These are phyloP conservation scores for Phenacoccus solenopsis DNA, from an alignment of 1,140 invertebrate genomes.

Conservation along the genomic window DNA sequence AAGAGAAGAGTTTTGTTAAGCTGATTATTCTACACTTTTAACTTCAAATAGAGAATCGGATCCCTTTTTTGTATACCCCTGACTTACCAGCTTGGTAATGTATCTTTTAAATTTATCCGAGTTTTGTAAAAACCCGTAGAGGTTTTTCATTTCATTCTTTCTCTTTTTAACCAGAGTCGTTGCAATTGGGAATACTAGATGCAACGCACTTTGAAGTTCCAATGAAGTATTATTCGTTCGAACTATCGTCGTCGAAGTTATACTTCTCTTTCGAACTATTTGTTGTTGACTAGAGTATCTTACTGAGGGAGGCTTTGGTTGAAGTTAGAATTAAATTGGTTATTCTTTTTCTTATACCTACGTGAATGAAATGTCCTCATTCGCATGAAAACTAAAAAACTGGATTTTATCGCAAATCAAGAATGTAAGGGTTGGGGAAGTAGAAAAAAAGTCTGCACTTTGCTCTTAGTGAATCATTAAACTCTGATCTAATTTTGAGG, in stretches of 20 bases:
- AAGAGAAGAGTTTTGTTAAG: not conserved
- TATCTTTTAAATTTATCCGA: not conserved
- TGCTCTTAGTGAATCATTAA: too few relatives aligned
- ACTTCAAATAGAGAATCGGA: not conserved
- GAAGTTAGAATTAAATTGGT: too few relatives aligned
- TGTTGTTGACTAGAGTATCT: too few relatives aligned
- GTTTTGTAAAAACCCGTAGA: not conserved
- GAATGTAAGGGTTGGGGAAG: too few relatives aligned
- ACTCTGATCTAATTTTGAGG: too few relatives aligned
- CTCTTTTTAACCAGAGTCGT: not conserved
- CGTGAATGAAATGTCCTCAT: too few relatives aligned
- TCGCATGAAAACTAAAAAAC: too few relatives aligned
- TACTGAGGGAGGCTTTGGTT: too few relatives aligned
- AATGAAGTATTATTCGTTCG: not conserved
- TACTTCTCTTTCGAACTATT: too few relatives aligned
- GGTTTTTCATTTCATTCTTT: not conserved
- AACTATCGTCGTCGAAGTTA: not conserved
- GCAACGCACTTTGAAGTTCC: not conserved
- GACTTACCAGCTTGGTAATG: not conserved
- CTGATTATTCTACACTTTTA: constrained; percentile 2
- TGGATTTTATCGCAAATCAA: too few relatives aligned
- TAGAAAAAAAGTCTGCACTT: too few relatives aligned
- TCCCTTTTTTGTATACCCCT: not conserved
- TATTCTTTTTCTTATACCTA: too few relatives aligned
- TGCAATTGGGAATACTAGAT: not conserved